phyloP scores from a whole-genome alignment of 2,888 invertebrate genomes.

The Druceiella hillmani region DNA sequence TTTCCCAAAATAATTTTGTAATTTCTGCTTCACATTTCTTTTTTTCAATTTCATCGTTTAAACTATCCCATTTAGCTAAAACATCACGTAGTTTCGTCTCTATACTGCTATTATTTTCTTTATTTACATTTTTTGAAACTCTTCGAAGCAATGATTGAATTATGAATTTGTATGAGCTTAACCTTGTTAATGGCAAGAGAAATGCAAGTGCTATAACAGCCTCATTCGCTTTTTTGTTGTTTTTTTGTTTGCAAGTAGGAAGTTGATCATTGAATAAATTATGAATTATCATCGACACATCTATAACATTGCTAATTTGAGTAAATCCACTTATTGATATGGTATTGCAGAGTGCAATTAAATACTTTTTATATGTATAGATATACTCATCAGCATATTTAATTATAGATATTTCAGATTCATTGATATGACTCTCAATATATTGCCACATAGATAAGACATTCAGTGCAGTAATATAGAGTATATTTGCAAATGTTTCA shows the following conservation, averaged over 20 bases:
- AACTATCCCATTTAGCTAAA: slow-evolving; percentile 54
- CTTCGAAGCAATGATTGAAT: slow-evolving; percentile 51
- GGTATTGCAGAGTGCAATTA: slow-evolving; percentile 65
- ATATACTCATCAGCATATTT: slow-evolving; percentile 67
- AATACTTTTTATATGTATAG: slow-evolving; percentile 65
- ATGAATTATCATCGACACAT: slow-evolving; percentile 52
- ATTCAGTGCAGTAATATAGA: slow-evolving; percentile 62
- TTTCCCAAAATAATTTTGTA: slow-evolving; percentile 72
- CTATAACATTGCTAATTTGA: slow-evolving; percentile 59
- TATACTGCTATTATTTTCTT: slow-evolving; percentile 39
- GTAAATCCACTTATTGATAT: slow-evolving; percentile 66
- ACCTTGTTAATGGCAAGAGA: slow-evolving; percentile 55
- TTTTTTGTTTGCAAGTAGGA: slow-evolving; percentile 49
- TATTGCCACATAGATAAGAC: slow-evolving; percentile 65
- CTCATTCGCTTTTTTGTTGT: slow-evolving; percentile 52
- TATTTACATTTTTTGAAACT: slow-evolving; percentile 39
- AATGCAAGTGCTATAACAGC: slow-evolving; percentile 55
- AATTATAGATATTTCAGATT: slow-evolving; percentile 63
- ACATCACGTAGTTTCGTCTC: slow-evolving; percentile 54
- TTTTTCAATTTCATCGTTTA: slow-evolving; percentile 58
- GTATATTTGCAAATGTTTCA: slow-evolving; percentile 61
- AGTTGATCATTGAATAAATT: slow-evolving; percentile 53
- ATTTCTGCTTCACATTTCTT: slow-evolving; percentile 60
- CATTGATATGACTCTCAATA: slow-evolving; percentile 58
- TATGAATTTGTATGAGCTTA: slow-evolving; percentile 59